Evolutionary conservation across 2,888 invertebrate species (phyloP), one percentile per base, ranked within the genome.

Genomic region (Drosophila mettleri): DNA sequence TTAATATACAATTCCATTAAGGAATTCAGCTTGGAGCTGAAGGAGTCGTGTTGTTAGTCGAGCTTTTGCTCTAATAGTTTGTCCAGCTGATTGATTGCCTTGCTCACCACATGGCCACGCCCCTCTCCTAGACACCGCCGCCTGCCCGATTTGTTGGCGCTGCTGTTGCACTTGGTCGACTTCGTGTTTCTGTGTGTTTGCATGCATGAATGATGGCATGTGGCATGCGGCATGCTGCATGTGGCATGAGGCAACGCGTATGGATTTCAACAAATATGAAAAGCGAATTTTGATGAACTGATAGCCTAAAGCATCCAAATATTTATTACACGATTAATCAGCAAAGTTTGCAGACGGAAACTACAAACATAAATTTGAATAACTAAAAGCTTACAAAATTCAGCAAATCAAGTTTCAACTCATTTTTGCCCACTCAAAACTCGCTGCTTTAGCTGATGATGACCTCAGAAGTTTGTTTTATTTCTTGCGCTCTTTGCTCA

Each of bases 31-130:
- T n/a, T n/a, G 29, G 1, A 33, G 48, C 24, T n/a, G 33, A 45
- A 29, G 45, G 3, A 45, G 14, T 48, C 20, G 20, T 7, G n/a
- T 33, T 18, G 29, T 22, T 18, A 5, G 33, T 49, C 49, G 34
- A 36, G 51, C 58, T 60, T 48, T 63, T 51, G 34, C 45, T 69
- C 52, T 69, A 77, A 80, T 80, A 84, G 87, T 66, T 76, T 59
- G 67, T 54, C 63, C 80, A 54, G 53, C 69, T 84, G 87, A 87
- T 81, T 66, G 87, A 87, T 81, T 78, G 64, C 59, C 57, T 34
- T 69, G 61, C 57, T 51, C 48, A 6, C 54, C 31, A 3, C 14
- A 20, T 22, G 20, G 20, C 33, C 33, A 33, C 14, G 20, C 53
- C 29, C 46, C 29, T 20, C 20, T 45, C 14, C 36, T 12, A 16